These are phyloP conservation scores for Corynorhinus townsendii DNA, from an alignment of 2,113 vertebrate species.

Conservation along the genomic window DNA sequence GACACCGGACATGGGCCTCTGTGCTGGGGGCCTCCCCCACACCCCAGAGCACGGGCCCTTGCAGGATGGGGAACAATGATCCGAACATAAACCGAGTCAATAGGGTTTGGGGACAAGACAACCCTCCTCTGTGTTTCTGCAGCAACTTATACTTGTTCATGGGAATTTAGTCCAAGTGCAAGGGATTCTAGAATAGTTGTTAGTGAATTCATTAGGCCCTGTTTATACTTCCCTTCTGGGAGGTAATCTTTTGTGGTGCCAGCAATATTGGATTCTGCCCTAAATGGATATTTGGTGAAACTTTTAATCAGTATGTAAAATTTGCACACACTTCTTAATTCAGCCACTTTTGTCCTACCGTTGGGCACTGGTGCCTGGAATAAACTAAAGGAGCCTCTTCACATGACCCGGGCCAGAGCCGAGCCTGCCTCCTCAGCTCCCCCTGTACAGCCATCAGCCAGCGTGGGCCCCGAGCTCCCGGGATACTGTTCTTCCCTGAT, in stretches of 20 bases:
- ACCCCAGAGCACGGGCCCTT: too few species aligned
- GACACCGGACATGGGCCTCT: accelerated
- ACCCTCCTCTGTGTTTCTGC: neutral
- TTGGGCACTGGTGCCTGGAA: neutral
- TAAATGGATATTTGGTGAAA: neutral
- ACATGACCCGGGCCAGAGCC: neutral
- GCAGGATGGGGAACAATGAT: neutral
- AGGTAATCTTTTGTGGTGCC: neutral
- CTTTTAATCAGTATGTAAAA: neutral
- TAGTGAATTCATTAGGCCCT: neutral
- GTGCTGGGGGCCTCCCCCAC: neutral
- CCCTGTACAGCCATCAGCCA: neutral
- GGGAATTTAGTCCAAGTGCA: neutral
- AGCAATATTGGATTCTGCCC: neutral
- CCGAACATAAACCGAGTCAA: neutral
- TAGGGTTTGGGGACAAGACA: accelerated
- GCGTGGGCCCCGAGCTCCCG: neutral
- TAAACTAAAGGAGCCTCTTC: neutral
- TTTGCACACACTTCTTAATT: neutral
- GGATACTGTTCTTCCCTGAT: accelerated
- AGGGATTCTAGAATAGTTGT: neutral
- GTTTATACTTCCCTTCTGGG: neutral
- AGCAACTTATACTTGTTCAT: neutral
- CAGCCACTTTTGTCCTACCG: neutral
- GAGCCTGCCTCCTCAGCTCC: neutral